A percentile compares a stretch with the other conserved stretches of the same genome.
phyloP scores from a whole-genome alignment of 2,888 invertebrate species.

The Cynaeus angustus region DNA sequence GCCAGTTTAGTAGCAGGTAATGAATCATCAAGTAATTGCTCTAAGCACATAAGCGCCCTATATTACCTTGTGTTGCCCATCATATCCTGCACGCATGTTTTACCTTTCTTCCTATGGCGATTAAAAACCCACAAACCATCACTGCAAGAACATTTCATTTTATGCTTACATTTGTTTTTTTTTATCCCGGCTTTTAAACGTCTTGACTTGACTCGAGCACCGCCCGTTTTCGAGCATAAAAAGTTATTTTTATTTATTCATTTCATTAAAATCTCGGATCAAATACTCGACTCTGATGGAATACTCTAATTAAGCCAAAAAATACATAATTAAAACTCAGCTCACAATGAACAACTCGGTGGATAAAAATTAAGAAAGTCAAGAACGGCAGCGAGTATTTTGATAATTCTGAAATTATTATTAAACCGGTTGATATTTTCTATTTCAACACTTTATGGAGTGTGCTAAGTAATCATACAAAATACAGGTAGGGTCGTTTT shows the following conservation, averaged over 20 bases:
- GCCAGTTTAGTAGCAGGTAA: slow-evolving; percentile 56
- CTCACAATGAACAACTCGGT: background rate
- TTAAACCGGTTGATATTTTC: no score
- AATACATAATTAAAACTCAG: slow-evolving; percentile 13
- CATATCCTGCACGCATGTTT: slow-evolving; percentile 46
- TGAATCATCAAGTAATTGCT: slow-evolving; percentile 61
- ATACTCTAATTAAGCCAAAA: slow-evolving; percentile 6
- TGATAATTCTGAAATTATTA: no score
- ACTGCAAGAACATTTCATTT: background rate
- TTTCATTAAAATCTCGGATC: slow-evolving; percentile 20
- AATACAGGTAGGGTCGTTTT: slow-evolving; percentile 5
- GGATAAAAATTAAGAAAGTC: background rate
- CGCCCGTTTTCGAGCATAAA: slow-evolving; percentile 15
- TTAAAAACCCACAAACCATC: slow-evolving; percentile 5
- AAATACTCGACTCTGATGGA: slow-evolving; percentile 7
- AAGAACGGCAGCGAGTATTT: no score
- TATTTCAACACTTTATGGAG: no score
- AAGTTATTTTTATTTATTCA: slow-evolving; percentile 25
- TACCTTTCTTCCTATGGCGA: slow-evolving; percentile 31
- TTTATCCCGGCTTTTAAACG: slow-evolving; percentile 7
- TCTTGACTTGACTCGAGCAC: slow-evolving; percentile 14
- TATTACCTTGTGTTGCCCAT: slow-evolving; percentile 42
- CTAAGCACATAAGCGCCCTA: slow-evolving; percentile 57
- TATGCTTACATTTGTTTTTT: slow-evolving; percentile 4
- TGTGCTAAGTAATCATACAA: background rate